phyloP scores from a whole-genome alignment of 2,113 vertebrate species.

The Zapornia atra region DNA sequence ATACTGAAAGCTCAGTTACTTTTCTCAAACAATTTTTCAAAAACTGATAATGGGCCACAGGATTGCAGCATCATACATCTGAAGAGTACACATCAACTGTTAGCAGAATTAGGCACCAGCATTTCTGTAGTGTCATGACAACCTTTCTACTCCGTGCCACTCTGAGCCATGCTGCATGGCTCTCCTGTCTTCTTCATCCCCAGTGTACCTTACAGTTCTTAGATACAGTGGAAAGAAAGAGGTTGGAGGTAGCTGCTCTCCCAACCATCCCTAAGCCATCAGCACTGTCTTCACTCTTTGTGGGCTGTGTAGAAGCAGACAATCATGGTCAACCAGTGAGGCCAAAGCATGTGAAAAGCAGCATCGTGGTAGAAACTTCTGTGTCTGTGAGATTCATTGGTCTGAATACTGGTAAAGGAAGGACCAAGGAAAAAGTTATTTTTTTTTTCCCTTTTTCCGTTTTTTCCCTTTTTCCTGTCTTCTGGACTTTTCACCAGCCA shows the following conservation, averaged over 20 bases:
- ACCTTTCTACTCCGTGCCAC: not conserved
- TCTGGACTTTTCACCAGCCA: not conserved
- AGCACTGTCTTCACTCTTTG: not conserved
- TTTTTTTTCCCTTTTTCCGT: not conserved
- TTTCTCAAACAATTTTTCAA: not conserved
- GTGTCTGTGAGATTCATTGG: not conserved
- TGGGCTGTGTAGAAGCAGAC: not conserved
- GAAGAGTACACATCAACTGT: not conserved
- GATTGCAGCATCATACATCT: too few relatives aligned
- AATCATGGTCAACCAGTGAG: not conserved
- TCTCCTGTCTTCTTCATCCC: not conserved
- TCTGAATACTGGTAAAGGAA: not conserved
- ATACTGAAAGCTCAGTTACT: not conserved
- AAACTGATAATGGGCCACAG: not conserved
- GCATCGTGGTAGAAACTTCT: rapidly evolving
- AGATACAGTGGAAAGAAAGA: not conserved
- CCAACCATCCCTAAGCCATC: not conserved
- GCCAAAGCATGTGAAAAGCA: not conserved
- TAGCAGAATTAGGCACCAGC: not conserved
- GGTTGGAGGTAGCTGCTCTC: not conserved
- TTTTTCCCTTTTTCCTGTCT: not conserved
- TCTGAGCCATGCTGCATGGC: not conserved
- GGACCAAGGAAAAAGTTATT: not conserved
- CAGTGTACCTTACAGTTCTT: not conserved
- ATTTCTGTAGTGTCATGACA: rapidly evolving